Evolutionary conservation across 2,888 invertebrate genomes (phyloP).

Genomic region (Synanthedon andrenaeformis): DNA sequence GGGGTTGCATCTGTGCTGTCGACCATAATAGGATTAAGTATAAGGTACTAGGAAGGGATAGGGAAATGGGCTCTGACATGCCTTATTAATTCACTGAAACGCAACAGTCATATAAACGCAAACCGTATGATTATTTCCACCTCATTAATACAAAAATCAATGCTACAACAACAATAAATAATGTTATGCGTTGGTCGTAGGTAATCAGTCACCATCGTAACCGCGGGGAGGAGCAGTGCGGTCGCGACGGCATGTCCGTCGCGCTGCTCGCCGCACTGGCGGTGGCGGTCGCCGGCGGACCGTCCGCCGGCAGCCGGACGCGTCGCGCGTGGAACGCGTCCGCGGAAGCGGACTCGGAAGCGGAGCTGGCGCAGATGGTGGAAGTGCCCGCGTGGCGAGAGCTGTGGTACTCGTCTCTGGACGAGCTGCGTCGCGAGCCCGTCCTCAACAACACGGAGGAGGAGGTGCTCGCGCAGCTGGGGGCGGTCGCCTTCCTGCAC

Average conservation of each 20-base stretch:
- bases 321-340: constrained; percentile 8
- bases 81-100: no score
- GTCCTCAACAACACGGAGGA: constrained; percentile 80
- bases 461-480: constrained; percentile 81
- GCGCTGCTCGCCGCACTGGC: constrained; percentile 22
- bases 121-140: no score
- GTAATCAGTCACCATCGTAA: not conserved
- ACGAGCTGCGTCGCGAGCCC: constrained; percentile 52
- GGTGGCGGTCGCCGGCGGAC: constrained; percentile 11
- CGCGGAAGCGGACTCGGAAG: constrained; percentile 15
- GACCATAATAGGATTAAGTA: no score
- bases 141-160: not conserved
- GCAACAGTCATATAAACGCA: no score
- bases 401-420: constrained; percentile 63
- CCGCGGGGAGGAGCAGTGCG: constrained; percentile 6
- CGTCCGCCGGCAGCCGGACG: constrained; percentile 6
- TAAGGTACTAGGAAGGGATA: no score
- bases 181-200: not conserved
- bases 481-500: constrained; percentile 82
- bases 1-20: no score
- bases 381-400: constrained; percentile 72
- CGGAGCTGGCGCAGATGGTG: constrained; percentile 25
- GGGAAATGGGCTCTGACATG: no score
- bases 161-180: not conserved
- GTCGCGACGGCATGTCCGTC: constrained; percentile 11